Evolutionary conservation across 2,888 invertebrate genomes (phyloP), one percentile per base, ranked within the genome.

Genomic region (Lutraria lutraria): DNA sequence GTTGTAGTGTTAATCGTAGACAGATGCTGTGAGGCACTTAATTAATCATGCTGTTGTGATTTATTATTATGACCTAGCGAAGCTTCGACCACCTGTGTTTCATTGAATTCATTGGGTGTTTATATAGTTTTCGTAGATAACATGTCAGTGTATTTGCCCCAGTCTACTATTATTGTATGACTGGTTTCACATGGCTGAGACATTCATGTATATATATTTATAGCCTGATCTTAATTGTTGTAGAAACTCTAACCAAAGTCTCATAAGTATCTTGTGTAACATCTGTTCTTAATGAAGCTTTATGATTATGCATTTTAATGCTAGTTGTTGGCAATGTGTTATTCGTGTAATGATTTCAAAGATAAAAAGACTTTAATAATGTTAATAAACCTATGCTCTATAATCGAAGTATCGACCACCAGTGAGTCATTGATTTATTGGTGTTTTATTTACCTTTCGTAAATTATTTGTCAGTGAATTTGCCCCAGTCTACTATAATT

Each of bases 181-280:
- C 72, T 84, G 84, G 84, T 84, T 84, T 84, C 84, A 84, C 84
- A 43, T 54, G 76, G 63, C 76, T 79, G 84, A 84, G 16, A 84
- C 84, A 84, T 72, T 72, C 63, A 60, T 68, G 4, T 68, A 68
- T 25, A 6, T 19, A 56, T 2, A 68, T 68, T 68, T 25, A 1
- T 68, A 13, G 43, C 2, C 8, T 43, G 43, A 8, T 43, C 8
- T 43, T 2, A 43, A 8, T 43, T 43, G 43, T 43, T 43, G 2
- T 43, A 43, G 43, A 43, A 43, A 43, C 43, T 43, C 2, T 43
- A 2, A 43, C 43, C 8, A 43, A 8, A 8, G 4, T 43, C 43
- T 43, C 43, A 43, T 8, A 43, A 43, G 43, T 43, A 8, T 43
- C 43, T 43, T 43, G 43, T 43, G 43, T 43, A 43, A 8, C 43